Evolutionary conservation across 2,797 vertebrate species (phyloP).

Genomic region (Atherinosoma microstoma): DNA sequence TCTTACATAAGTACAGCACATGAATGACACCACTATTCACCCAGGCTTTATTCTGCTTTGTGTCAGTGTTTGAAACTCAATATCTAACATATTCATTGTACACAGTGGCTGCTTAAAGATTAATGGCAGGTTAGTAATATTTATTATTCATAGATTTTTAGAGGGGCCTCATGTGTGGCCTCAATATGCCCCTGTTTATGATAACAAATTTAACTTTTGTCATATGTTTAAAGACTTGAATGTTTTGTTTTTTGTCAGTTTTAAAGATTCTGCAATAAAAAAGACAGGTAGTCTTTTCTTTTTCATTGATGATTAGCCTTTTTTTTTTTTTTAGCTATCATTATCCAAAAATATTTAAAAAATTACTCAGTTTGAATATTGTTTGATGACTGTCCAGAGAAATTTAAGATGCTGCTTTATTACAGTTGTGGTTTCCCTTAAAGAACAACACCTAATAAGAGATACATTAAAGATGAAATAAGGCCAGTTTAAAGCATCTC

Average conservation of each 20-base stretch:
- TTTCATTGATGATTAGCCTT: not conserved
- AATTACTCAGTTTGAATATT: not conserved
- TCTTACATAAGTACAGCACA: conserved; percentile 56
- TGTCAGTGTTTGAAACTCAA: conserved; percentile 78
- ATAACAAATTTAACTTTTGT: conserved; percentile 42
- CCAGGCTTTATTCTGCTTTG: conserved; percentile 59
- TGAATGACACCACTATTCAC: conserved; percentile 72
- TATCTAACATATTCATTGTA: conserved; percentile 78
- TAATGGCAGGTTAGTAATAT: conserved; percentile 85
- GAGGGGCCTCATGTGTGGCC: conserved; percentile 70
- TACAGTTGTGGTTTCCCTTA: not conserved
- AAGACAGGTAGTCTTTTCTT: not conserved
- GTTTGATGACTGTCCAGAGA: not conserved
- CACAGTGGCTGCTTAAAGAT: conserved; percentile 82
- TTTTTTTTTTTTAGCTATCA: not conserved
- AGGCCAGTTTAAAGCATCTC: not conserved
- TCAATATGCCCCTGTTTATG: conserved; percentile 58
- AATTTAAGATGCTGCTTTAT: not conserved
- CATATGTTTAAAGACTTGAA: not conserved
- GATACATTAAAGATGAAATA: not conserved
- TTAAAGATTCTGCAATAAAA: conserved; percentile 42
- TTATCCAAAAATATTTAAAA: not conserved
- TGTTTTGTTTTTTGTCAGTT: conserved; percentile 41
- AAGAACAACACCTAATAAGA: not conserved
- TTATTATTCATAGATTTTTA: conserved; percentile 83